phyloP scores from a whole-genome alignment of 2,797 vertebrate species.

The Falco rusticolus region DNA sequence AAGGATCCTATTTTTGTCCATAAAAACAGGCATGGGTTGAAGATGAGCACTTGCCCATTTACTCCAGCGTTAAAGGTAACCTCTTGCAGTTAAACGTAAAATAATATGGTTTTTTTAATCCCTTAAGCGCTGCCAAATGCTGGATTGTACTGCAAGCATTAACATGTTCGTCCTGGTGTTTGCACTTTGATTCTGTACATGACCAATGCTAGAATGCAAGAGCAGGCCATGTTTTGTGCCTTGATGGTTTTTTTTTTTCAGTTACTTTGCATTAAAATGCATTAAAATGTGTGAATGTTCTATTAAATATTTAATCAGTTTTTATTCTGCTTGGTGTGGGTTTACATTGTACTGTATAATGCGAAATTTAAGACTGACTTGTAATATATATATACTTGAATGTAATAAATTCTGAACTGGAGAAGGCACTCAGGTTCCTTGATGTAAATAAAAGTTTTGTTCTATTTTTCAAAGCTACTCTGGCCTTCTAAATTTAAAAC shows the following conservation, averaged over 20 bases:
- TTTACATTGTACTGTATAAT: not conserved
- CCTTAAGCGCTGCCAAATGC: rapidly evolving
- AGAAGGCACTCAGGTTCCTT: constrained; percentile 21
- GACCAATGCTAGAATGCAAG: not conserved
- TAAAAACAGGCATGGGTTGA: not conserved
- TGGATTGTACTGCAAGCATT: not conserved
- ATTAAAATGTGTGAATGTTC: not conserved
- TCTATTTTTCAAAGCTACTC: constrained; percentile 47
- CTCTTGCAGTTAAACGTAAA: not conserved
- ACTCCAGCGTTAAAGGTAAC: not conserved
- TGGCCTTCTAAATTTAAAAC: not conserved
- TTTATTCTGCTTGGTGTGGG: not conserved
- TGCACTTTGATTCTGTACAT: not conserved
- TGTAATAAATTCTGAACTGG: constrained; percentile 26
- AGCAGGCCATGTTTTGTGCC: not conserved
- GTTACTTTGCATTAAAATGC: not conserved
- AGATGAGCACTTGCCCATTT: not conserved
- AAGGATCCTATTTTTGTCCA: not conserved
- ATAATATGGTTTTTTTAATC: not conserved
- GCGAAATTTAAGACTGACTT: not conserved
- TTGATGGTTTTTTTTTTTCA: not conserved
- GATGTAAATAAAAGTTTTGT: constrained; percentile 43
- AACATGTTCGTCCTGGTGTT: not conserved
- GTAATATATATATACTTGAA: not conserved
- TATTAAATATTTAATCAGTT: not conserved